These are phyloP conservation scores for Spea bombifrons DNA, from an alignment of 2,113 vertebrate species.

Conservation along the genomic window DNA sequence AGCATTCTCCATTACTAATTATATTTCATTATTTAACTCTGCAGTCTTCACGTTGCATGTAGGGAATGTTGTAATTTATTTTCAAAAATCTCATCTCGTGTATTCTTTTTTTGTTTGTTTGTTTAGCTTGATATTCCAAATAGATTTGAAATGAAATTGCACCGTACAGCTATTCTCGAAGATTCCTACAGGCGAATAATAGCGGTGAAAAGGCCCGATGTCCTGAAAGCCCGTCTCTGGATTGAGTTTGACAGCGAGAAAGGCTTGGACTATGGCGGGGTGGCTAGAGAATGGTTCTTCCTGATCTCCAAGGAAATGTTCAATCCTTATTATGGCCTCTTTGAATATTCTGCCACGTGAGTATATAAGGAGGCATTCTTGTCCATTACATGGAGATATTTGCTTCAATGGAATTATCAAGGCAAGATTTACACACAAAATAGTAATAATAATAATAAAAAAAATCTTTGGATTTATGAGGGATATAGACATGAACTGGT, in stretches of 20 bases:
- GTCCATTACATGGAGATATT: too few relatives aligned
- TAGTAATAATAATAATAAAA: too few relatives aligned
- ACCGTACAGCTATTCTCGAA: conserved; percentile 83
- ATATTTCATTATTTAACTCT: too few relatives aligned
- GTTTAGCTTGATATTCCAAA: conserved; percentile 89
- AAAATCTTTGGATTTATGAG: too few relatives aligned
- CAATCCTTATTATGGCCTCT: conserved; percentile 96
- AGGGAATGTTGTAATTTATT: too few relatives aligned
- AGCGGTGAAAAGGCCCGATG: conserved; percentile 83
- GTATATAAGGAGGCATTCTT: conserved; percentile 53
- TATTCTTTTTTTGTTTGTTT: not conserved
- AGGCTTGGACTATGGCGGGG: conserved; percentile 92
- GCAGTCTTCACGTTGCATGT: too few relatives aligned
- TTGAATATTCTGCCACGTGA: conserved; percentile 98
- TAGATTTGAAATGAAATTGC: conserved; percentile 93
- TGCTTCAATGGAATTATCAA: too few relatives aligned
- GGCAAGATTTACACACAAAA: too few relatives aligned
- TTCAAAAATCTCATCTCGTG: not conserved
- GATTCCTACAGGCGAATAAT: conserved; percentile 92
- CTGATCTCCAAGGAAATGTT: conserved; percentile 99
- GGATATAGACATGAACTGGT: too few relatives aligned
- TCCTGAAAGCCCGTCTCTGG: conserved; percentile 94
- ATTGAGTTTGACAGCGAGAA: conserved; percentile 97
- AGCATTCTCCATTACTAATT: too few relatives aligned
- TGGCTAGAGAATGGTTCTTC: conserved; percentile 98